phyloP scores from a whole-genome alignment of 1,140 invertebrate genomes.

The Drosophila funebris region DNA sequence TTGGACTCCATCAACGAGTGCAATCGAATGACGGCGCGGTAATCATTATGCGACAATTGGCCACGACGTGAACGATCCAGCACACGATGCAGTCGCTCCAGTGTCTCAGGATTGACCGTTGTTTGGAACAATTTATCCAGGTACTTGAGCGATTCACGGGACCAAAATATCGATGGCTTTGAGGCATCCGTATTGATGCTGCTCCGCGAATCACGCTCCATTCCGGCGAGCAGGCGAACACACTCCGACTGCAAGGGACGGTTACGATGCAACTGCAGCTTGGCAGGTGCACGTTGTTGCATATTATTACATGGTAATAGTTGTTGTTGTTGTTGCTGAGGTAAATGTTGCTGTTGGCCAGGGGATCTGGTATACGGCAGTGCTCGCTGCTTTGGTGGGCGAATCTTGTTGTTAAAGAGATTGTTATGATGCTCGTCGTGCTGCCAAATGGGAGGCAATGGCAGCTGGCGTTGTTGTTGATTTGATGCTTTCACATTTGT shows the following conservation, averaged over 20 bases:
- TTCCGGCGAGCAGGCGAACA: slow-evolving; percentile 41
- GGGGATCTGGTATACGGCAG: slow-evolving; percentile 1
- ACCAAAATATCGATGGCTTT: slow-evolving; percentile 74
- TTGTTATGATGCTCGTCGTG: slow-evolving; percentile 24
- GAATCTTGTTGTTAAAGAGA: slow-evolving; percentile 1
- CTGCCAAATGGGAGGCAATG: slow-evolving; percentile 29
- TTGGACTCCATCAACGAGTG: slow-evolving; percentile 54
- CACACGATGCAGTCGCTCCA: slow-evolving; percentile 65
- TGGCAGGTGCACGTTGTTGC: slow-evolving; percentile 42
- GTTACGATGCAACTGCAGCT: slow-evolving; percentile 41
- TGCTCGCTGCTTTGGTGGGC: slow-evolving; percentile 21
- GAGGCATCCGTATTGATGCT: slow-evolving; percentile 53
- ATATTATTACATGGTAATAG: slow-evolving; percentile 51
- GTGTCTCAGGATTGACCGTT: slow-evolving; percentile 35
- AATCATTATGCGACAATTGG: slow-evolving; percentile 74
- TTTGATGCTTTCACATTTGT: not conserved
- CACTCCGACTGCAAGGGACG: slow-evolving; percentile 50
- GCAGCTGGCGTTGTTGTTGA: not conserved
- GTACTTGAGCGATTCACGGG: slow-evolving; percentile 72
- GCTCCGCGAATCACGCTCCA: slow-evolving; percentile 19
- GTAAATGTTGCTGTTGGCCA: slow-evolving; percentile 13
- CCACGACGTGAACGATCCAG: slow-evolving; percentile 61
- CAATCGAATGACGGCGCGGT: slow-evolving; percentile 72
- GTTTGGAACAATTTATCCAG: slow-evolving; percentile 61
- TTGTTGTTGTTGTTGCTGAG: slow-evolving; percentile 8